These are phyloP conservation scores for Micrasema longulum DNA, from an alignment of 1,140 invertebrate genomes.

Conservation along the genomic window DNA sequence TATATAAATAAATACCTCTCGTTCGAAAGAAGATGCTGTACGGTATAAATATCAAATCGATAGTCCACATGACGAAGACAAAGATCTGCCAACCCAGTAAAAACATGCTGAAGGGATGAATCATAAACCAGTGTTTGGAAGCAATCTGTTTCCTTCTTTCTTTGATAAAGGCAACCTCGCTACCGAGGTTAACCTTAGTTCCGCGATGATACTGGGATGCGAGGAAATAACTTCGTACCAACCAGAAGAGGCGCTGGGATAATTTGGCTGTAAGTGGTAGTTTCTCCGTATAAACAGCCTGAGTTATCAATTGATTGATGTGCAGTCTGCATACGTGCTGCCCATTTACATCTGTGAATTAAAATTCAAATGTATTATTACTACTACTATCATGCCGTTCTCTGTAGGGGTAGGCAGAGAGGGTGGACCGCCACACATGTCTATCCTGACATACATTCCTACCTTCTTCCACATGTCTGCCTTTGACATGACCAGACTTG, in stretches of 20 bases:
- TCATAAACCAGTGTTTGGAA: conserved; percentile 38
- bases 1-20: too few relatives aligned
- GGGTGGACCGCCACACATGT: too few relatives aligned
- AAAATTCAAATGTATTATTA: too few relatives aligned
- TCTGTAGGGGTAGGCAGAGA: too few relatives aligned
- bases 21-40: conserved; percentile 10
- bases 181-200: conserved; percentile 18
- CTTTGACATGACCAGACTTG: too few relatives aligned
- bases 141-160: conserved; percentile 22
- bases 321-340: conserved; percentile 25
- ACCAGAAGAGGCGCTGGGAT: neutral
- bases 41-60: conserved; percentile 20
- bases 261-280: conserved; percentile 9
- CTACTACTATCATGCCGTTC: too few relatives aligned
- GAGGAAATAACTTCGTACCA: conserved; percentile 14
- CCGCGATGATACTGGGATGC: conserved; percentile 8
- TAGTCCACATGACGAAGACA: conserved; percentile 19
- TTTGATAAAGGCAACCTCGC: conserved; percentile 18
- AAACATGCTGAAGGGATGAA: conserved; percentile 37
- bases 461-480: too few relatives aligned
- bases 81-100: conserved; percentile 24
- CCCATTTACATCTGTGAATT: too few relatives aligned
- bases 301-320: conserved; percentile 3
- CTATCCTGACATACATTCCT: too few relatives aligned
- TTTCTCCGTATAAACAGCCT: conserved; percentile 28